Conservation (phyloP, 2,113 vertebrate genomes). For the Cnemophilus loriae region DNA sequence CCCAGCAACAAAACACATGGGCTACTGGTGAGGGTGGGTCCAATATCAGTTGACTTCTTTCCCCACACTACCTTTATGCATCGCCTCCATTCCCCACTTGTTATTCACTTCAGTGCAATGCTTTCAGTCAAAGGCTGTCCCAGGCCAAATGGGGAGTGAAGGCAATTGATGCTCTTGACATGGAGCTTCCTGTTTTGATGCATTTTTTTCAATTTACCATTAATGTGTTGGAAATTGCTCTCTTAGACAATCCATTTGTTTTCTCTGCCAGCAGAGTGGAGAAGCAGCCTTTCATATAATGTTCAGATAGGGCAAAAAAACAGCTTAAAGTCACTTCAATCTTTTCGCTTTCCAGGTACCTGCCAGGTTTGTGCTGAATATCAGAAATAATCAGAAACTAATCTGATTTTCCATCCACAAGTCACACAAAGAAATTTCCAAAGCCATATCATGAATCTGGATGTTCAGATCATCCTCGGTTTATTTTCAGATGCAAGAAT, state of each 20-base stretch:
- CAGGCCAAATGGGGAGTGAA: background rate
- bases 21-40: background rate
- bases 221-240: slow-evolving; percentile 1
- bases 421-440: background rate
- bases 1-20: background rate
- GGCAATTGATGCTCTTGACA: background rate
- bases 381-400: no score
- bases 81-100: background rate
- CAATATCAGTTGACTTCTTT: background rate
- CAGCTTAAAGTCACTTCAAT: background rate
- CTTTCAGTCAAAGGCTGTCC: background rate
- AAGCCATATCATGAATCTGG: background rate
- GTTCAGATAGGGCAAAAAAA: background rate
- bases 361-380: background rate
- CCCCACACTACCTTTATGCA: background rate
- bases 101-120: background rate
- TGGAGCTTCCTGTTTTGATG: background rate
- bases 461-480: background rate
- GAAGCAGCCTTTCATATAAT: background rate
- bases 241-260: background rate
- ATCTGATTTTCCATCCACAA: background rate
- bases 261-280: background rate
- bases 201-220: background rate
- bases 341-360: background rate
- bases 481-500: background rate